Conservation (phyloP, 2,797 vertebrate species). For the Linurgus olivaceus region DNA sequence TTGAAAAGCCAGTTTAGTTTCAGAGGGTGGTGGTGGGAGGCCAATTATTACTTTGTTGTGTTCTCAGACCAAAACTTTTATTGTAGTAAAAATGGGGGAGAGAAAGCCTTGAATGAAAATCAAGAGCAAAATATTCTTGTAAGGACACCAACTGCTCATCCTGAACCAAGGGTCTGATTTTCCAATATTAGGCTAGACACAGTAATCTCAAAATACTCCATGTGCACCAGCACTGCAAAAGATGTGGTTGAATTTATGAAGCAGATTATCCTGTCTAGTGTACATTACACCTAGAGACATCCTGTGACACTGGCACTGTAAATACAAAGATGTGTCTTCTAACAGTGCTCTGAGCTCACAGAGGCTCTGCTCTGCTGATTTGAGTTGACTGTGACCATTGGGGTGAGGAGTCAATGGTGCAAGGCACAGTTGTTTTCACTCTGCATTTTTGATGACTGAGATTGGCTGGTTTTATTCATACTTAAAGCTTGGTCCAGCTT, state of each 20-base stretch:
- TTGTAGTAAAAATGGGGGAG: neutral
- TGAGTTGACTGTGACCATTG: neutral
- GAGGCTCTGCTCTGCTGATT: neutral
- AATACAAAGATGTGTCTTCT: neutral
- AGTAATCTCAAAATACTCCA: neutral
- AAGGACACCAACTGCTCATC: neutral
- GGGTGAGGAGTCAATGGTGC: neutral
- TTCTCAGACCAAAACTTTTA: neutral
- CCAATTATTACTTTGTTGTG: neutral
- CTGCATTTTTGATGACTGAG: neutral
- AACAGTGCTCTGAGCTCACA: neutral
- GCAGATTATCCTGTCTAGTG: neutral
- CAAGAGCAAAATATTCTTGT: neutral
- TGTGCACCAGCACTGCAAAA: neutral
- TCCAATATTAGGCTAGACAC: neutral
- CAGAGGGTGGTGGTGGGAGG: neutral
- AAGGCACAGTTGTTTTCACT: neutral
- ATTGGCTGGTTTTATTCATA: neutral
- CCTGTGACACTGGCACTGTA: neutral
- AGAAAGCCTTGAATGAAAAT: neutral
- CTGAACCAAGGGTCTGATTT: neutral
- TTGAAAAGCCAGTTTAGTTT: neutral
- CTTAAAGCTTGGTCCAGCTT: neutral
- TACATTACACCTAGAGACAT: neutral
- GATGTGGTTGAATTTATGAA: neutral